A percentile compares a stretch with the other conserved stretches of the same genome.
Conservation (phyloP, 2,113 vertebrate species). For the Furnarius figulus region DNA sequence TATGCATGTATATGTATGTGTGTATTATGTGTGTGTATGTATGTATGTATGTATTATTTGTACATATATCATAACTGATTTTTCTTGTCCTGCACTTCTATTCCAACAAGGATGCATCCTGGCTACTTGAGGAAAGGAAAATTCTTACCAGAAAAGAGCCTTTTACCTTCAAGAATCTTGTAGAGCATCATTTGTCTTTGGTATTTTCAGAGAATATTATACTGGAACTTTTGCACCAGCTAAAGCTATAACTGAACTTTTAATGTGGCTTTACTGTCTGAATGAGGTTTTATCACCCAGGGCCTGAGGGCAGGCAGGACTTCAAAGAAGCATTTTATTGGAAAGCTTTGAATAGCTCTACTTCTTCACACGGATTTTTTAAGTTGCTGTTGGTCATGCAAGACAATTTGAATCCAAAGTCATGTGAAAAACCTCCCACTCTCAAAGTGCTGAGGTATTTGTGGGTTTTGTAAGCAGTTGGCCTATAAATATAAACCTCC, state of each 20-base stretch:
- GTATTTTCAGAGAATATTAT: neutral
- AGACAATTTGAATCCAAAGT: neutral
- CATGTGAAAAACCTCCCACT: neutral
- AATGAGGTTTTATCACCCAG: neutral
- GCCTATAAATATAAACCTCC: neutral
- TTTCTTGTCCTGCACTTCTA: neutral
- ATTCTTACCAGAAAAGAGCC: neutral
- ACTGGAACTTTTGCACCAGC: neutral
- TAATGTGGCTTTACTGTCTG: neutral
- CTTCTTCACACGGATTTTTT: neutral
- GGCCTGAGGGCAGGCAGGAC: neutral
- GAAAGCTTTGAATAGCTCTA: neutral
- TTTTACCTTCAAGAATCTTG: neutral
- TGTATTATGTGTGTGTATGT: neutral
- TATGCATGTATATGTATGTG: fast-evolving
- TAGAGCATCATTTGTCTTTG: neutral
- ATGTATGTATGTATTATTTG: neutral
- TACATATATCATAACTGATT: neutral
- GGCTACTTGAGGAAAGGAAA: neutral
- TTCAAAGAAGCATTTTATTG: neutral
- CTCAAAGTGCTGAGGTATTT: neutral
- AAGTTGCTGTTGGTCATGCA: neutral
- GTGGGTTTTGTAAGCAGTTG: neutral
- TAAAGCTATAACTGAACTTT: neutral
- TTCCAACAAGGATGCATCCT: neutral